Percentiles rank a stretch among this genome's conserved stretches.
These are phyloP conservation scores for Drosophila dives DNA, from an alignment of 2,888 invertebrate genomes.

Conservation along the genomic window DNA sequence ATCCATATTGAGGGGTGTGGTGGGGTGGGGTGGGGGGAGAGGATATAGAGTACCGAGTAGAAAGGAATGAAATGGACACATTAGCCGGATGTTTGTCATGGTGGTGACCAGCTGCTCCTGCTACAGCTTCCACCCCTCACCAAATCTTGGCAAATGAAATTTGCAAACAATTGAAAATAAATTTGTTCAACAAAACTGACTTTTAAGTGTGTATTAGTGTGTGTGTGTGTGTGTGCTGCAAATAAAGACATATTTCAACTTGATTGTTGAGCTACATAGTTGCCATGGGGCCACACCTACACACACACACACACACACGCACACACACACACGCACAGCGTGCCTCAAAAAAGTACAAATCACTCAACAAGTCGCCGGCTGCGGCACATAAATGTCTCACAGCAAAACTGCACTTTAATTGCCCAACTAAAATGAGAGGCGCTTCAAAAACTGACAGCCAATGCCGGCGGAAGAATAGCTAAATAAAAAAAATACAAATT, in stretches of 20 bases:
- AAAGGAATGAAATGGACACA: slow-evolving; percentile 52
- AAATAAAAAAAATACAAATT: slow-evolving; percentile 12
- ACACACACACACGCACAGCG: slow-evolving; percentile 9
- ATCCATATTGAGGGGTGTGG: slow-evolving; percentile 16
- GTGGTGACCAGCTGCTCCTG: slow-evolving; percentile 54
- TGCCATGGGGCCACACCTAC: slow-evolving; percentile 57
- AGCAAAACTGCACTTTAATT: slow-evolving; percentile 76
- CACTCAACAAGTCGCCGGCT: slow-evolving; percentile 67
- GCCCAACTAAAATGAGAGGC: slow-evolving; percentile 59
- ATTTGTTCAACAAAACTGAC: slow-evolving; percentile 66
- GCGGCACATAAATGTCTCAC: slow-evolving; percentile 69
- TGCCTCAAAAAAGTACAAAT: slow-evolving; percentile 56
- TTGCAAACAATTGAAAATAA: slow-evolving; percentile 75
- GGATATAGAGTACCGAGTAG: slow-evolving; percentile 2
- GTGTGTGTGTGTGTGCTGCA: slow-evolving; percentile 12
- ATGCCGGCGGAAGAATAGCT: slow-evolving; percentile 51
- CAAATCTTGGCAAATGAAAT: slow-evolving; percentile 54
- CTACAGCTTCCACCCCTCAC: slow-evolving; percentile 9
- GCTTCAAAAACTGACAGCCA: slow-evolving; percentile 55
- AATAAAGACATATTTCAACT: slow-evolving; percentile 61
- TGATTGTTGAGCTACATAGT: slow-evolving; percentile 59
- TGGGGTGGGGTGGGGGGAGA: slow-evolving; percentile 3
- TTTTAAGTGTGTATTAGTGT: slow-evolving; percentile 35
- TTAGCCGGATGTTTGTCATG: slow-evolving; percentile 75
- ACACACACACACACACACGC: slow-evolving; percentile 27